These are phyloP conservation scores for Ctenomys sociabilis DNA, from an alignment of 2,113 vertebrate species.

Conservation along the genomic window DNA sequence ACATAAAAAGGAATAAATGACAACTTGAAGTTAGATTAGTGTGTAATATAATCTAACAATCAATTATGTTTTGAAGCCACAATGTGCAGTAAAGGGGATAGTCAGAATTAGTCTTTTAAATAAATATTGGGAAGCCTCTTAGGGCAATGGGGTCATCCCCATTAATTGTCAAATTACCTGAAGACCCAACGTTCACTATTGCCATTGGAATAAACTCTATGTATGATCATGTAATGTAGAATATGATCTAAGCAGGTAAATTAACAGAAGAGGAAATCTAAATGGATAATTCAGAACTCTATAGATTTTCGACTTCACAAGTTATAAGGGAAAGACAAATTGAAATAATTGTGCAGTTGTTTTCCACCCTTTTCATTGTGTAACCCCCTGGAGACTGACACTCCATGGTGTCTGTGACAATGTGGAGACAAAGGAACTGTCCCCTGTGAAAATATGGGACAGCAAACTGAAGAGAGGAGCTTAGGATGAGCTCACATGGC, in stretches of 20 bases:
- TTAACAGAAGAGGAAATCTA: background rate
- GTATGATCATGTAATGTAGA: background rate
- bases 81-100: background rate
- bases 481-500: background rate
- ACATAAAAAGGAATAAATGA: constrained; percentile 2
- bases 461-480: background rate
- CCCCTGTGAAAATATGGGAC: background rate
- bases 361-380: background rate
- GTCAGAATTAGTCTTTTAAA: background rate
- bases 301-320: background rate
- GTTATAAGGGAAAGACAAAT: background rate
- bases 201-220: background rate
- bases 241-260: background rate
- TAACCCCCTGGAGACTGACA: background rate
- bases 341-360: background rate
- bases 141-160: background rate
- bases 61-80: background rate
- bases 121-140: background rate
- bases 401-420: background rate
- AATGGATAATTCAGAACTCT: background rate
- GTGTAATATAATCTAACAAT: background rate
- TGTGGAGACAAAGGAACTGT: background rate
- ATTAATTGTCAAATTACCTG: background rate
- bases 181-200: background rate
- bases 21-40: background rate